Evolutionary conservation across 2,797 vertebrate genomes (phyloP).

Genomic region (Alectoris magna): DNA sequence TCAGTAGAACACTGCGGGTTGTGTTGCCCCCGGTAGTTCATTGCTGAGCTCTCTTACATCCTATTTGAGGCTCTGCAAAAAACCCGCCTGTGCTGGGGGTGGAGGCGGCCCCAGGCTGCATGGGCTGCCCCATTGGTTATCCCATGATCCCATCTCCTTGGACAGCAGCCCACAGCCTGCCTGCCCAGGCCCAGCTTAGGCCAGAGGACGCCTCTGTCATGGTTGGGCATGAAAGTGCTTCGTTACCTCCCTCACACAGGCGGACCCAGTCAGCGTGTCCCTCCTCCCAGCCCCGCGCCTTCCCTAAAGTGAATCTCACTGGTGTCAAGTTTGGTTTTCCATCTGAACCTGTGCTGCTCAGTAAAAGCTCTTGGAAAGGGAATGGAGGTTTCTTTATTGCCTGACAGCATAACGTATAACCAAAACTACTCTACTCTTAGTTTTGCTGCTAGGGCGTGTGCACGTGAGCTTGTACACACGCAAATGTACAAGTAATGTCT

Average conservation of each 20-base stretch:
- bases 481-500: not conserved
- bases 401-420: no score
- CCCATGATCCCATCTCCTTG: not conserved
- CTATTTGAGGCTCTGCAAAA: not conserved
- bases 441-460: no score
- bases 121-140: not conserved
- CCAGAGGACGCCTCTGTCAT: not conserved
- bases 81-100: not conserved
- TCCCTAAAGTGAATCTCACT: not conserved
- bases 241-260: not conserved
- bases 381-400: not conserved
- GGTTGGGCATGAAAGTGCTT: not conserved
- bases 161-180: not conserved
- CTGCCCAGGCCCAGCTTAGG: not conserved
- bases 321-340: not conserved
- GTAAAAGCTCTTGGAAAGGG: not conserved
- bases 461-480: not conserved
- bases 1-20: not conserved
- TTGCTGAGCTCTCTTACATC: not conserved
- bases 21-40: not conserved
- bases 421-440: no score
- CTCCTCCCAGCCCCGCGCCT: not conserved
- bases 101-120: not conserved
- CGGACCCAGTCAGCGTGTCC: not conserved
- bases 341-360: not conserved